Evolutionary conservation across 1,140 invertebrate species (phyloP).

Genomic region (Neomicropteryx cornuta): DNA sequence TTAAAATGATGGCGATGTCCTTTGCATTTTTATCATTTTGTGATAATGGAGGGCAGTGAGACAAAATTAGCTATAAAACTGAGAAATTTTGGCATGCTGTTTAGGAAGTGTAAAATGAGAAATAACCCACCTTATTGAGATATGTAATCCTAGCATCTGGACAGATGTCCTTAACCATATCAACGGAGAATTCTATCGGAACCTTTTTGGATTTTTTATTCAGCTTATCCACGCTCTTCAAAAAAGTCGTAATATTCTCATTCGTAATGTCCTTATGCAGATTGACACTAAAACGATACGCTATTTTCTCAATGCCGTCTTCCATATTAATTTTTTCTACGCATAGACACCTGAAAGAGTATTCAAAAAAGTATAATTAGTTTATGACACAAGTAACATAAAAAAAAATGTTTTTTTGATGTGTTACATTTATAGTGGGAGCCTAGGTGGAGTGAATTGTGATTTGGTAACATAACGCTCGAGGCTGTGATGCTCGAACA

Average conservation of each 20-base stretch:
- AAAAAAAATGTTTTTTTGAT: too few species aligned
- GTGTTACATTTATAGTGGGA: too few species aligned
- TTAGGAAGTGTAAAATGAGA: neutral
- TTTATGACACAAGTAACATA: too few species aligned
- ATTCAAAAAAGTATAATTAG: slow-evolving; percentile 2
- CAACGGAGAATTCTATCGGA: slow-evolving; percentile 16
- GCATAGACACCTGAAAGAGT: slow-evolving; percentile 22
- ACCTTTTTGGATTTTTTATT: slow-evolving; percentile 8
- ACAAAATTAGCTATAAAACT: neutral
- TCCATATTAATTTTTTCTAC: slow-evolving; percentile 23
- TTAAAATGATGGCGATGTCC: neutral
- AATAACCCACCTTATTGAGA: slow-evolving; percentile 27
- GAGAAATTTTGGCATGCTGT: slow-evolving; percentile 3
- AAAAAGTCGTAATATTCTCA: slow-evolving; percentile 15
- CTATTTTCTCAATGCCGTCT: slow-evolving; percentile 14
- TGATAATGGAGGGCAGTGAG: neutral
- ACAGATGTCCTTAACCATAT: slow-evolving; percentile 24
- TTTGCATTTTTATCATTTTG: neutral
- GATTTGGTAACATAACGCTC: too few species aligned
- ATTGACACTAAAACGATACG: slow-evolving; percentile 28
- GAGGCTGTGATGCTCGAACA: too few species aligned
- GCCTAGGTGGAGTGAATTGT: too few species aligned
- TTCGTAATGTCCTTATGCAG: slow-evolving; percentile 22
- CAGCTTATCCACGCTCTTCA: slow-evolving; percentile 11
- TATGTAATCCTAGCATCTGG: slow-evolving; percentile 24